Evolutionary conservation across 1,140 invertebrate species (phyloP).

Genomic region (Lamellibrachia luymesi): DNA sequence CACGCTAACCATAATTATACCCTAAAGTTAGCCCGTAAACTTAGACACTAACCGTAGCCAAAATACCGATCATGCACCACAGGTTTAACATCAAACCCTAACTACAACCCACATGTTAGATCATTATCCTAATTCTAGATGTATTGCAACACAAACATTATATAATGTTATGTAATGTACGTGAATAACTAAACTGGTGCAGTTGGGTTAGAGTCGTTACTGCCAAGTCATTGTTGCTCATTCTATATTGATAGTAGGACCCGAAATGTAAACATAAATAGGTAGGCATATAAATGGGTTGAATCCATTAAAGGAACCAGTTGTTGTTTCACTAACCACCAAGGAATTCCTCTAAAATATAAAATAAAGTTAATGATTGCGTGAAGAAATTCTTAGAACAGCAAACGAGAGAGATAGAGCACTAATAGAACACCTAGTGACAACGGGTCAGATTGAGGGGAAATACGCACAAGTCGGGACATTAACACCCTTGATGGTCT

Average conservation of each 20-base stretch:
- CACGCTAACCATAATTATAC: too few species aligned
- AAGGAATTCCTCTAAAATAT: background rate
- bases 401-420: too few species aligned
- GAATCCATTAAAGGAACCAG: background rate
- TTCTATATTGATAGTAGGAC: background rate
- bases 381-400: background rate
- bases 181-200: background rate
- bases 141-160: background rate
- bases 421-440: too few species aligned
- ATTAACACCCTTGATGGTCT: too few species aligned
- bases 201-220: background rate
- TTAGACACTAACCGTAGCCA: too few species aligned
- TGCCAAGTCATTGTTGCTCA: background rate
- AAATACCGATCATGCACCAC: too few species aligned
- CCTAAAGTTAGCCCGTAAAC: too few species aligned
- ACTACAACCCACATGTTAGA: background rate
- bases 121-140: background rate
- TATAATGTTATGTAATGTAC: background rate
- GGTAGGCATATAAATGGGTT: background rate
- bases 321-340: background rate
- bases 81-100: background rate
- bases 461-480: too few species aligned
- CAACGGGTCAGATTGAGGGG: too few species aligned
- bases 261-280: background rate
- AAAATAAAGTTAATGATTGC: background rate